phyloP scores from a whole-genome alignment of 2,888 invertebrate species.

The Philhelius pedissequus region DNA sequence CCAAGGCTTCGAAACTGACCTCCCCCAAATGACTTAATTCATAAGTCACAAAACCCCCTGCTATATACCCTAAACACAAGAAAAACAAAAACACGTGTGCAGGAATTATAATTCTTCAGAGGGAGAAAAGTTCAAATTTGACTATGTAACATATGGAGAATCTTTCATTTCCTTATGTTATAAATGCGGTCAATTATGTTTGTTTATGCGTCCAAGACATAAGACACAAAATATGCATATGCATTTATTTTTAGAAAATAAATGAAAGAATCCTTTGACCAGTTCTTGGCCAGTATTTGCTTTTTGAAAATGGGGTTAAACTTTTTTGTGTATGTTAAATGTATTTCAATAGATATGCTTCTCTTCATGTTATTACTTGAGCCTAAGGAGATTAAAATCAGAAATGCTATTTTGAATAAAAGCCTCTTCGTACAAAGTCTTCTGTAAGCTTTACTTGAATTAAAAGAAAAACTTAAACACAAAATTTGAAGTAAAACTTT shows the following conservation, averaged over 20 bases:
- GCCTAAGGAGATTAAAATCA: conserved; percentile 22
- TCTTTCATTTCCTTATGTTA: neutral
- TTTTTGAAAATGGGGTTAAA: neutral
- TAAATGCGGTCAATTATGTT: conserved; percentile 41
- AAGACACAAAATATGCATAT: neutral
- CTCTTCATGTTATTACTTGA: neutral
- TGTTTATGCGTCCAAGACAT: neutral
- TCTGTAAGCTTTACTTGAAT: no score
- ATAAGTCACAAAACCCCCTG: neutral
- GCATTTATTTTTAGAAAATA: conserved; percentile 9
- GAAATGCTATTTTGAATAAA: neutral
- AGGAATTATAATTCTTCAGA: neutral
- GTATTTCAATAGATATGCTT: neutral
- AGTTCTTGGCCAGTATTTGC: conserved; percentile 7
- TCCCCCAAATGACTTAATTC: neutral
- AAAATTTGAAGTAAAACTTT: no score
- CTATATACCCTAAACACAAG: neutral
- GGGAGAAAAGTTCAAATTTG: neutral
- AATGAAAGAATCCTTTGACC: conserved; percentile 18
- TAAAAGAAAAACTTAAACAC: no score
- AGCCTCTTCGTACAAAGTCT: no score
- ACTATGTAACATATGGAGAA: neutral
- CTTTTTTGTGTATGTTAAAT: neutral
- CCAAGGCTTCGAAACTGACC: conserved; percentile 17
- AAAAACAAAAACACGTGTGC: conserved; percentile 18